These are phyloP conservation scores for Megathymus violae DNA, from an alignment of 1,140 invertebrate species.

Conservation along the genomic window DNA sequence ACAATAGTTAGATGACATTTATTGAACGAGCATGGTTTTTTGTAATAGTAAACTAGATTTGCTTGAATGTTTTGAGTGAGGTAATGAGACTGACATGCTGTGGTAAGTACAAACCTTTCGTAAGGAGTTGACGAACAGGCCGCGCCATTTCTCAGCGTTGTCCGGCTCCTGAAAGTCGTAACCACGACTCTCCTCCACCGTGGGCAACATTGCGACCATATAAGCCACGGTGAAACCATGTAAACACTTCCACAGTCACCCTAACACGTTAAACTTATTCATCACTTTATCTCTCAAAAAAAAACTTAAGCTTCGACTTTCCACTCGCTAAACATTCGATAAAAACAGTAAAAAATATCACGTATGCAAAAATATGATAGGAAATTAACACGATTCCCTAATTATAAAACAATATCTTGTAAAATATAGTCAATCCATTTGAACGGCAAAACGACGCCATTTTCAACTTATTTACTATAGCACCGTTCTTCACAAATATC, in stretches of 20 bases:
- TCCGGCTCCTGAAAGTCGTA: slow-evolving; percentile 95
- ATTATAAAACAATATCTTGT: slow-evolving; percentile 57
- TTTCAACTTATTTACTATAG: slow-evolving; percentile 75
- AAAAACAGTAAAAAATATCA: slow-evolving; percentile 43
- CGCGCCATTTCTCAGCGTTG: slow-evolving; percentile 95
- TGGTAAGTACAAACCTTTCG: slow-evolving; percentile 86
- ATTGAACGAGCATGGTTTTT: not conserved
- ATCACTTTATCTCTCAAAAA: slow-evolving; percentile 51
- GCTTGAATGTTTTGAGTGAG: slow-evolving; percentile 45
- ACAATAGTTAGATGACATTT: not conserved
- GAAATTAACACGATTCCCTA: slow-evolving; percentile 44
- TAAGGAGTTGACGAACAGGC: slow-evolving; percentile 91
- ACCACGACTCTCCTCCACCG: slow-evolving; percentile 86
- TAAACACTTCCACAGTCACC: slow-evolving; percentile 69
- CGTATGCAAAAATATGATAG: slow-evolving; percentile 37
- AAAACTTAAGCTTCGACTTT: slow-evolving; percentile 50
- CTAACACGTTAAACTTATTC: slow-evolving; percentile 57
- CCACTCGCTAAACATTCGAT: slow-evolving; percentile 37
- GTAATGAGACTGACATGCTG: slow-evolving; percentile 48
- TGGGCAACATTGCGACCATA: slow-evolving; percentile 77
- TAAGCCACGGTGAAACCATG: slow-evolving; percentile 68
- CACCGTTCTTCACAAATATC: slow-evolving; percentile 52
- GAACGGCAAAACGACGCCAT: slow-evolving; percentile 80
- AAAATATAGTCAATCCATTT: slow-evolving; percentile 71
- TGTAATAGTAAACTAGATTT: not conserved